A percentile compares a stretch with the other conserved stretches of the same genome.
Conservation (phyloP, 2,113 vertebrate genomes). For the Prionailurus bengalensis region DNA sequence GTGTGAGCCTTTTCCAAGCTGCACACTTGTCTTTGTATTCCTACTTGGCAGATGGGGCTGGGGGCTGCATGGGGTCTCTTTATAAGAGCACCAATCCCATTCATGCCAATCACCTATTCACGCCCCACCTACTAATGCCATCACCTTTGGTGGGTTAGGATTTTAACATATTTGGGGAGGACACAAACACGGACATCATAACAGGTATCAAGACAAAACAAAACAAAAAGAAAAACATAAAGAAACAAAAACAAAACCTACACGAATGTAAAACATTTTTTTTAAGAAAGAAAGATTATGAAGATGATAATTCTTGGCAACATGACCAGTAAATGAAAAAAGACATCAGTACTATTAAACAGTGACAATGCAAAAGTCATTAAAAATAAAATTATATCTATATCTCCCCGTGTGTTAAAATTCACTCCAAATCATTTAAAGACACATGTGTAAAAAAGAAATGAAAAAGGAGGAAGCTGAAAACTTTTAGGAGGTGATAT, state of each 20-base stretch:
- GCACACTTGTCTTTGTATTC: background rate
- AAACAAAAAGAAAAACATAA: background rate
- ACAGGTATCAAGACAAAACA: background rate
- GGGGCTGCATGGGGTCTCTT: background rate
- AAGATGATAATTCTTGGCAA: background rate
- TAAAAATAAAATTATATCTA: background rate
- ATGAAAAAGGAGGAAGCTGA: background rate
- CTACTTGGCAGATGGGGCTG: no score
- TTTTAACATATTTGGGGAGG: background rate
- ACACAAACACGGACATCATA: background rate
- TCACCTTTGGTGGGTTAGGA: background rate
- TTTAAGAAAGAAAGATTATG: background rate
- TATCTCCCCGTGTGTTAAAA: background rate
- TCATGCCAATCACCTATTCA: background rate
- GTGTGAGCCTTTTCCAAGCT: background rate
- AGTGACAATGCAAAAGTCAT: background rate
- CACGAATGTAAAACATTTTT: background rate
- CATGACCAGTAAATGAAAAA: background rate
- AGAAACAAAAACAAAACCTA: background rate
- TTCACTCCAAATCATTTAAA: slow-evolving; percentile 1
- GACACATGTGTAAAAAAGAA: background rate
- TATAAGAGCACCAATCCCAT: background rate
- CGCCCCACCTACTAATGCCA: background rate
- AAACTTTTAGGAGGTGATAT: background rate
- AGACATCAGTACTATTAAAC: background rate